Evolutionary conservation across 1,140 invertebrate genomes (phyloP), one percentile per base, ranked within the genome.

Genomic region (Megalopta genalis): DNA sequence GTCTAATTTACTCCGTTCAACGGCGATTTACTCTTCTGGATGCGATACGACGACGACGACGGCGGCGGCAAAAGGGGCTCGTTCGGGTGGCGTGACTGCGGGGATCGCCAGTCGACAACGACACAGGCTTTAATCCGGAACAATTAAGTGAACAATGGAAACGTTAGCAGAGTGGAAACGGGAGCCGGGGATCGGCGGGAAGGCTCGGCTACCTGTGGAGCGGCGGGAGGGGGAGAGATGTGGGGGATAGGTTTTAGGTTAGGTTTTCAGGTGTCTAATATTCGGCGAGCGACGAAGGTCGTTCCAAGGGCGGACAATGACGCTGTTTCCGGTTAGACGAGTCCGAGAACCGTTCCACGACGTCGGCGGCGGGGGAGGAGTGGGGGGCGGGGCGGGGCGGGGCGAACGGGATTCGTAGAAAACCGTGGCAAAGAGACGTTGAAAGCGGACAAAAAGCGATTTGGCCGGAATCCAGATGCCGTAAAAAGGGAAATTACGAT

Each of bases 401-500:
- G 32, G 32, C 32, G 4, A 32, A 32, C 32, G 32, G 4, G 32
- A 32, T 32, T 32, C 32, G 32, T 32, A 32, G 54, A 66, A 78
- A 18, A 6, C 27, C 25, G 59, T 42, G 39, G 39, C 32, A 21
- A 27, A 42, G 14, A 54, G 59, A n/a, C 23, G 62, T 16, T 49
- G 7, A 39, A 57, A n/a, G 37, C 23, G 6, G 32, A 16, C 23
- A 39, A 67, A 64, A 76, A 59, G 7, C 59, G 57, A 76, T 76
- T 80, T 80, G 78, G 78, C 78, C 23, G 32, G 18, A 27, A 46
- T 69, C 78, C 78, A 76, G 54, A 68, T 21, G 6, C 4, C 25
- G 57, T 64, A 76, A 76, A 76, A 80, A 80, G 72, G n/a, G 49
- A 63, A 68, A 76, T 68, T 80, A 69, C 71, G 63, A 74, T 66